A percentile compares a stretch with the other conserved stretches of the same genome.
These are phyloP conservation scores for Himalopsyche japonica DNA, from an alignment of 2,888 invertebrate species.

Conservation along the genomic window DNA sequence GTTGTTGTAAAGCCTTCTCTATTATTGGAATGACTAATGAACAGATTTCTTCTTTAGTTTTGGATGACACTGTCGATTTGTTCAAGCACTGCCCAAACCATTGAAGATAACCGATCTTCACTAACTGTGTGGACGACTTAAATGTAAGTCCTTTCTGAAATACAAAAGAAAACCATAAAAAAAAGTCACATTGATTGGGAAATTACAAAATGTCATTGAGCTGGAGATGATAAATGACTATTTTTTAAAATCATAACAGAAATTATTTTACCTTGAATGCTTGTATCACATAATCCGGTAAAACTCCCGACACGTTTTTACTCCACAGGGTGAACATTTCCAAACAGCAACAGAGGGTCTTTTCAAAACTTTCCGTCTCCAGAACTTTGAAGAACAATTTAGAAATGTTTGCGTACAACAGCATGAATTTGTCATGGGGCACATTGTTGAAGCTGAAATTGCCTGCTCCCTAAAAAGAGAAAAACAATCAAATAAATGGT, in stretches of 20 bases:
- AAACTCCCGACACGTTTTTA: conserved; percentile 63
- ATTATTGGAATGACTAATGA: conserved; percentile 72
- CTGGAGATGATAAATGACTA: too few relatives aligned
- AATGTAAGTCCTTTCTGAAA: conserved; percentile 71
- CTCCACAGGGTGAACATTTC: conserved; percentile 84
- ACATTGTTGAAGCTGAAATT: conserved; percentile 73
- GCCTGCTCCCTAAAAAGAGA: conserved; percentile 65
- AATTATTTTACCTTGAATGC: conserved; percentile 59
- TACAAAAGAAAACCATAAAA: not conserved
- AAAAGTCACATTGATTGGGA: too few relatives aligned
- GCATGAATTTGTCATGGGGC: conserved; percentile 53
- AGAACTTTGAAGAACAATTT: conserved; percentile 76
- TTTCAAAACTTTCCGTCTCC: conserved; percentile 90
- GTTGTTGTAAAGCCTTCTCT: conserved; percentile 75
- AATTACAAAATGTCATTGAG: too few relatives aligned
- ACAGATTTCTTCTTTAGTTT: conserved; percentile 52
- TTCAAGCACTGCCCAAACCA: conserved; percentile 71
- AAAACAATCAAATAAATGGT: not conserved
- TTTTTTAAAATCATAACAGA: not conserved
- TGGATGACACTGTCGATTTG: conserved; percentile 53
- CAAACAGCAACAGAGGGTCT: conserved; percentile 79
- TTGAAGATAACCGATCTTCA: conserved; percentile 78
- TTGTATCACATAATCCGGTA: conserved; percentile 68
- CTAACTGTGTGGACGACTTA: conserved; percentile 77
- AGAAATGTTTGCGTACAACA: conserved; percentile 55